Percentiles rank a stretch among this genome's conserved stretches.
Evolutionary conservation across 2,888 invertebrate genomes (phyloP).

Genomic region (Linnaemya tessellans): DNA sequence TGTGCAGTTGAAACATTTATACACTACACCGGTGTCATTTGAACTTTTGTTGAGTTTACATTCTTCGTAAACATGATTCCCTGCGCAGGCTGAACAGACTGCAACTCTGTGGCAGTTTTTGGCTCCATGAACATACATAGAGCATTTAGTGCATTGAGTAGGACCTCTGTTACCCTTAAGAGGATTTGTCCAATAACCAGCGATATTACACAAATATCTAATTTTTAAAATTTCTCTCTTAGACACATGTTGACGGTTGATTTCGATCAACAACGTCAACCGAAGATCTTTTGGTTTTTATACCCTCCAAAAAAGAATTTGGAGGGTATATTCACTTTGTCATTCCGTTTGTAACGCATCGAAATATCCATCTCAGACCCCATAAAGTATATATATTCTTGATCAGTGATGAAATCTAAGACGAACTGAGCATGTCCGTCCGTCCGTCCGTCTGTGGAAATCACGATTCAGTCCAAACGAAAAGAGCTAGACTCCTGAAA

Average conservation of each 20-base stretch:
- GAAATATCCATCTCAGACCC: too few relatives aligned
- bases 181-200: neutral
- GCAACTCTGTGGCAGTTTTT: neutral
- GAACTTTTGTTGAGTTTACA: neutral
- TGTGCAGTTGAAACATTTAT: too few relatives aligned
- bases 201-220: neutral
- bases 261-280: neutral
- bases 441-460: too few relatives aligned
- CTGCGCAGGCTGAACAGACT: neutral
- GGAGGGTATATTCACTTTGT: too few relatives aligned
- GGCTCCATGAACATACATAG: neutral
- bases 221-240: neutral
- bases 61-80: neutral
- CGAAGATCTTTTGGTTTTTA: neutral
- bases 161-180: conserved; percentile 7
- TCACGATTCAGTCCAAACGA: too few relatives aligned
- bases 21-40: too few relatives aligned
- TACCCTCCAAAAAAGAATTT: too few relatives aligned
- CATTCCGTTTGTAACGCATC: too few relatives aligned
- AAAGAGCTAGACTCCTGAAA: too few relatives aligned
- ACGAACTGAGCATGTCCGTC: too few relatives aligned
- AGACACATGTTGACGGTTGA: neutral
- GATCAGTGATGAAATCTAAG: too few relatives aligned
- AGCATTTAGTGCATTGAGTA: neutral
- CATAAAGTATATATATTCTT: too few relatives aligned